Evolutionary conservation across 2,113 vertebrate species (phyloP), one percentile per base, ranked within the genome.

Genomic region (Corvus moneduloides): DNA sequence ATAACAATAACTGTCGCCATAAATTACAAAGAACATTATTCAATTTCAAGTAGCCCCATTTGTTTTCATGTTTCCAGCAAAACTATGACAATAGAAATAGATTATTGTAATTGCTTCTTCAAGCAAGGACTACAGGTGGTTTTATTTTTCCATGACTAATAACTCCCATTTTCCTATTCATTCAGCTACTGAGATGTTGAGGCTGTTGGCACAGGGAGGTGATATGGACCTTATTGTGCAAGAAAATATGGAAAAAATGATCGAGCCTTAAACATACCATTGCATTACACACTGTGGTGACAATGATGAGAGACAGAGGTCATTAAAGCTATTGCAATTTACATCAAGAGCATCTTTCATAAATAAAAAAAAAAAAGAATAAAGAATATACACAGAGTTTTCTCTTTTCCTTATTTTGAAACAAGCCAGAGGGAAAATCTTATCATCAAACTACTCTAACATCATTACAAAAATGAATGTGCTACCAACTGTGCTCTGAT

Each of bases 51-150:
- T 83, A 94, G 69, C 88, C 68, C 72, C 73, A 95, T 95, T 96
- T 97, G 72, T 94, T 98, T 96, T 89, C 35, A 69, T 88, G 59
- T 94, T 96, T 96, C 64, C 77, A 77, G 73, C 39, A 94, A 96
- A 97, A 98, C 94, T 94, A 94, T 95, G 91, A 94, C 91, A 96
- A 82, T 89, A 90, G 63, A 93, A 97, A 96, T 75, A 89, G 77
- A 95, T 97, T 85, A 92, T 73, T 96, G 55, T 92, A 96, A 96
- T 91, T 96, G 64, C 56, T 87, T 96, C 80, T 93, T 92, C 64
- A 94, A 95, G 75, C 24, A 62, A 84, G 67, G 46, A 78, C 90
- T 92, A 90, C 74, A 96, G 58, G 87, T 93, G 19, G 39, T 86
- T 95, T 88, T 83, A 10, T 93, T 89, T 89, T 23, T 87, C 81